A percentile compares a stretch with the other conserved stretches of the same genome.
These are phyloP conservation scores for Macrotrachela quadricornifera DNA, from an alignment of 1,140 invertebrate species.

Conservation along the genomic window DNA sequence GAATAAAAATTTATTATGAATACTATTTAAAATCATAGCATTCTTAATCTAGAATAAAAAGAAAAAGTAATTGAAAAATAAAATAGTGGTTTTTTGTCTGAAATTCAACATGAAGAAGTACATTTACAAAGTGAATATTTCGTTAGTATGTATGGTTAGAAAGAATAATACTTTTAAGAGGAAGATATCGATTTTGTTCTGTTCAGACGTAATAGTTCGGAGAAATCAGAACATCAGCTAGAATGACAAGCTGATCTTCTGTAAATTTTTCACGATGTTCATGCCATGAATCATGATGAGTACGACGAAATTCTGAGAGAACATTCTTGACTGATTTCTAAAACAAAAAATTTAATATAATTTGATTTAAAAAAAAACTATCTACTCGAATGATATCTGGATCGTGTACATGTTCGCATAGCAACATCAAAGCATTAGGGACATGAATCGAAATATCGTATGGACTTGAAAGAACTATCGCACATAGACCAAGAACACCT, in stretches of 20 bases:
- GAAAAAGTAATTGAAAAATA: no score
- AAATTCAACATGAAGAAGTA: no score
- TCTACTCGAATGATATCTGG: constrained; percentile 70
- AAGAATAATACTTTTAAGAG: no score
- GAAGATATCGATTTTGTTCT: no score
- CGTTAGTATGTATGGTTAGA: no score
- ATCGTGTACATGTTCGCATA: constrained; percentile 57
- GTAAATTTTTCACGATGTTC: constrained; percentile 66
- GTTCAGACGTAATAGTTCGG: constrained; percentile 66
- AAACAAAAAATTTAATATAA: no score
- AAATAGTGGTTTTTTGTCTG: no score
- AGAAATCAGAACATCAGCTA: constrained; percentile 69
- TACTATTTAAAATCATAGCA: no score
- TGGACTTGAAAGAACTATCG: constrained; percentile 63
- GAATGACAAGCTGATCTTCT: constrained; percentile 59
- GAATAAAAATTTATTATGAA: no score
- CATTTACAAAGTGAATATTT: no score
- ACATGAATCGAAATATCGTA: constrained; percentile 66
- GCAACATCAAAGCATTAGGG: constrained; percentile 55
- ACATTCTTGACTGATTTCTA: constrained; percentile 59
- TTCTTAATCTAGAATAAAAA: no score
- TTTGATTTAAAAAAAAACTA: no score
- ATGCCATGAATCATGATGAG: constrained; percentile 75
- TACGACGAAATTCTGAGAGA: constrained; percentile 66
- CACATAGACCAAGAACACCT: constrained; percentile 49